Evolutionary conservation across 2,888 invertebrate genomes (phyloP).

Genomic region (Falcaria lacertinaria): DNA sequence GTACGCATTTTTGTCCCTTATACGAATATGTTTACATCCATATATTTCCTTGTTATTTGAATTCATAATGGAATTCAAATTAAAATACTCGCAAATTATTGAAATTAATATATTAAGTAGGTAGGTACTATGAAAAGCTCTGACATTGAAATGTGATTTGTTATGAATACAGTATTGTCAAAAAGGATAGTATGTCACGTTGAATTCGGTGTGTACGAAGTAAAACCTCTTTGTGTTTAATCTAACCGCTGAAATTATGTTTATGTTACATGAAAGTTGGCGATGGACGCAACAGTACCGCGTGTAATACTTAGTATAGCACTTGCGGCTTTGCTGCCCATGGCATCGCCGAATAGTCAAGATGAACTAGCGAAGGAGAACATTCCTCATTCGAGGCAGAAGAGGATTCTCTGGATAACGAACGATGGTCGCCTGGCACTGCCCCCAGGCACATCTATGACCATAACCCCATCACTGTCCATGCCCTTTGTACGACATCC

Average conservation of each 20-base stretch:
- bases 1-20: conserved; percentile 36
- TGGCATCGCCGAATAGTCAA: conserved; percentile 52
- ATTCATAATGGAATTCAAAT: neutral
- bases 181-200: no score
- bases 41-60: conserved; percentile 21
- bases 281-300: conserved; percentile 67
- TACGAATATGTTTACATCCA: conserved; percentile 45
- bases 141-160: no score
- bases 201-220: neutral
- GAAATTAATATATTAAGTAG: neutral
- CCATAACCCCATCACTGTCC: conserved; percentile 89
- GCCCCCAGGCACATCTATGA: conserved; percentile 90
- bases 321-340: conserved; percentile 63
- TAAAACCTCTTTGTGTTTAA: neutral
- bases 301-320: conserved; percentile 69
- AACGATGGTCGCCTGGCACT: conserved; percentile 90
- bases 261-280: conserved; percentile 45
- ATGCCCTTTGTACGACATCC: conserved; percentile 92
- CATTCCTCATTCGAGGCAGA: conserved; percentile 86
- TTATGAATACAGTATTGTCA: no score
- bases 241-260: neutral
- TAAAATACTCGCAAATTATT: neutral
- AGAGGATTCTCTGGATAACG: conserved; percentile 91
- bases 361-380: conserved; percentile 58
- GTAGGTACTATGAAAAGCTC: no score